Evolutionary conservation across 1,140 invertebrate genomes (phyloP).

Genomic region (Lycorma delicatula): DNA sequence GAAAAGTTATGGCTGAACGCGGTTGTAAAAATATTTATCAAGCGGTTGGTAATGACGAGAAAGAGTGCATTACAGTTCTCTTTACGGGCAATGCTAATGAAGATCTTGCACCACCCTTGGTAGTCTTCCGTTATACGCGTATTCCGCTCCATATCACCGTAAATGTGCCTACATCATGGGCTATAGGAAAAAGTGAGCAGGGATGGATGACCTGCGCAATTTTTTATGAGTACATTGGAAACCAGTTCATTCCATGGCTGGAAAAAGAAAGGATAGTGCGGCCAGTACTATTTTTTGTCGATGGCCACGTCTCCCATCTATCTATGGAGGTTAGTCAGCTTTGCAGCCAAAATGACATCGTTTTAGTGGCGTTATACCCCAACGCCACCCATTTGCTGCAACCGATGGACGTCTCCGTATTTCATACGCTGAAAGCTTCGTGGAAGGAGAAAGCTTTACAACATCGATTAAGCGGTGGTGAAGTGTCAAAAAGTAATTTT

Average conservation of each 20-base stretch:
- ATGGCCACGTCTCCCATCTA: conserved; percentile 37
- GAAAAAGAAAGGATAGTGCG: conserved; percentile 30
- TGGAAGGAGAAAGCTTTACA: too few species aligned
- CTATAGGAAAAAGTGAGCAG: conserved; percentile 26
- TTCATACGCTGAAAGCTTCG: conserved; percentile 32
- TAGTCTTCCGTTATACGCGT: conserved; percentile 12
- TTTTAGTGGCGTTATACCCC: conserved; percentile 35
- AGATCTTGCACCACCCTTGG: too few species aligned
- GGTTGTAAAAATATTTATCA: conserved; percentile 11
- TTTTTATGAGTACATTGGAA: conserved; percentile 34
- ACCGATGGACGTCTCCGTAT: conserved; percentile 35
- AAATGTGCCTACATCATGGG: conserved; percentile 23
- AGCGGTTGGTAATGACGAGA: conserved; percentile 2
- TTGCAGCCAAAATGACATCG: conserved; percentile 36
- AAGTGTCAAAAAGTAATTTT: too few species aligned
- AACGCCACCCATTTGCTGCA: conserved; percentile 40
- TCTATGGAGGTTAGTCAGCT: conserved; percentile 33
- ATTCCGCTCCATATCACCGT: conserved; percentile 11
- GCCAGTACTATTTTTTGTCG: conserved; percentile 37
- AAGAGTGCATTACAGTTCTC: conserved; percentile 20
- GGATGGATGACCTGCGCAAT: conserved; percentile 33
- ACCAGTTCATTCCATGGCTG: conserved; percentile 30
- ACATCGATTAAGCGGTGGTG: too few species aligned
- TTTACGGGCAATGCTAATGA: conserved; percentile 15
- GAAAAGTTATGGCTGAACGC: conserved; percentile 14